phyloP scores from a whole-genome alignment of 2,797 vertebrate genomes.

The Crocidura indochinensis region DNA sequence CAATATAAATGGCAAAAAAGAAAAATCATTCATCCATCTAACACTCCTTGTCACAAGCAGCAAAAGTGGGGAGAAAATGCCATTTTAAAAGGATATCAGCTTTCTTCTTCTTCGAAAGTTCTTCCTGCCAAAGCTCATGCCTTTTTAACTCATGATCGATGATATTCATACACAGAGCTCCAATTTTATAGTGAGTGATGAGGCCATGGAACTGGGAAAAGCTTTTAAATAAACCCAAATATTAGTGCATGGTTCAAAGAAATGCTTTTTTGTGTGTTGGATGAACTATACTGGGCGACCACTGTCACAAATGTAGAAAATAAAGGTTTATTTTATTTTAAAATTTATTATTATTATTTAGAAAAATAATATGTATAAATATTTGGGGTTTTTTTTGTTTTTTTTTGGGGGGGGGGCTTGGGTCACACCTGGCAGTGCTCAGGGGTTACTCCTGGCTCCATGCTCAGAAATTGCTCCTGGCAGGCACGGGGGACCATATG shows the following conservation, averaged over 20 bases:
- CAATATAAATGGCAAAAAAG: not conserved
- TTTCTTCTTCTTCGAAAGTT: slow-evolving; percentile 96
- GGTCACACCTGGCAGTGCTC: no score
- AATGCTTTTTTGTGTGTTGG: no score
- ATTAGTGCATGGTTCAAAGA: not conserved
- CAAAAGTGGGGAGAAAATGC: not conserved
- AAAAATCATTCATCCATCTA: not conserved
- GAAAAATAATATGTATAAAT: no score
- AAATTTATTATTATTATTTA: no score
- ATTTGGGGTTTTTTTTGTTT: no score
- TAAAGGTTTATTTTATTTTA: no score
- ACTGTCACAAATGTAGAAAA: no score
- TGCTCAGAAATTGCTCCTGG: no score
- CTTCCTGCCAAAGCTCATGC: slow-evolving; percentile 97
- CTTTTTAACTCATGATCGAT: slow-evolving; percentile 97
- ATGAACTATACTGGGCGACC: no score
- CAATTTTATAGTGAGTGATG: slow-evolving; percentile 97
- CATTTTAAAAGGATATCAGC: slow-evolving; percentile 95
- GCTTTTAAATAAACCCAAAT: slow-evolving; percentile 87
- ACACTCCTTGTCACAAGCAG: not conserved
- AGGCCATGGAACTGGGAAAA: slow-evolving; percentile 97
- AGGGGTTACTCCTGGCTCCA: no score
- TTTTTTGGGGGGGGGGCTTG: no score
- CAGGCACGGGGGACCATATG: no score
- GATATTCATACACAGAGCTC: slow-evolving; percentile 97